A percentile compares a stretch with the other conserved stretches of the same genome.
Conservation (phyloP, 2,888 invertebrate genomes). For the Mellilla xanthometata region DNA sequence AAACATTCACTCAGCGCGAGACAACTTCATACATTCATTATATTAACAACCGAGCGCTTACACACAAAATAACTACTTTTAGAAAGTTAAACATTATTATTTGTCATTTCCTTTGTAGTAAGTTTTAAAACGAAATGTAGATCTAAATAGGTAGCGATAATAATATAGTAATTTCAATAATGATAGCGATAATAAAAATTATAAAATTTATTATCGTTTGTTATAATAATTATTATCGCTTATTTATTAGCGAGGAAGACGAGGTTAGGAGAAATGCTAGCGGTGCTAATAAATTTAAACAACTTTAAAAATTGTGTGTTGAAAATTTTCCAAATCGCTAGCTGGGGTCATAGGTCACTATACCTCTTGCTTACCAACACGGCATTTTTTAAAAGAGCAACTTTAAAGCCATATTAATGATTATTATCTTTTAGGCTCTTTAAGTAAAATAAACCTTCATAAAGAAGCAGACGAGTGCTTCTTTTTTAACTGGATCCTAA, state of each 20-base stretch:
- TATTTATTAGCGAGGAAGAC: constrained; percentile 24
- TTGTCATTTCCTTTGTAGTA: constrained; percentile 36
- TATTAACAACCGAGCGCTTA: constrained; percentile 26
- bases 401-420: no score
- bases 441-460: no score
- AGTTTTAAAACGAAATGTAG: constrained; percentile 24
- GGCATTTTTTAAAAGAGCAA: no score
- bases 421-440: no score
- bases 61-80: constrained; percentile 30
- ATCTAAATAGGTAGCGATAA: constrained; percentile 2
- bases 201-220: no score
- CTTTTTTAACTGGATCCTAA: no score
- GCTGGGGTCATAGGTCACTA: background rate
- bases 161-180: constrained; percentile 11
- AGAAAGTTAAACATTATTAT: constrained; percentile 32
- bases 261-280: constrained; percentile 6
- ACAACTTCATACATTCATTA: constrained; percentile 1
- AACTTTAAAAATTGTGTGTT: background rate
- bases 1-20: constrained; percentile 6
- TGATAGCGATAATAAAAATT: background rate
- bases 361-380: no score
- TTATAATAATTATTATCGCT: no score
- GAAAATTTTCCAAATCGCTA: background rate
- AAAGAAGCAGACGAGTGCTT: no score
- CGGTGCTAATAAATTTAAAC: constrained; percentile 2